Conservation (phyloP, 2,888 invertebrate genomes). For the Calliphora vomitoria region DNA sequence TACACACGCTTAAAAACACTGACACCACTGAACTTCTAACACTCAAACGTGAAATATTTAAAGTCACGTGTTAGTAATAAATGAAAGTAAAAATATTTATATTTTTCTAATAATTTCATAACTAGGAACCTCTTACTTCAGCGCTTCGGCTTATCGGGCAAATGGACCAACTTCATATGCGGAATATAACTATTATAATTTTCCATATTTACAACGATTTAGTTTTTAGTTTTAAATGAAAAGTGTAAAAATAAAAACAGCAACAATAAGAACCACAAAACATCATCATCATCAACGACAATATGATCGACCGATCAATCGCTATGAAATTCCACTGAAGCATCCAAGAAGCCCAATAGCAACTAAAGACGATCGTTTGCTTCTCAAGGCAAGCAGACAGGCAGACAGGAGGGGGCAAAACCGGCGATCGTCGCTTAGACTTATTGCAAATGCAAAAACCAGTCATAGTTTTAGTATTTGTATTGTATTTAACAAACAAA, state of each 20-base stretch:
- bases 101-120: slow-evolving; percentile 51
- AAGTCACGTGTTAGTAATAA: slow-evolving; percentile 39
- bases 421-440: slow-evolving; percentile 40
- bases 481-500: slow-evolving; percentile 51
- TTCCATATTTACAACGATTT: slow-evolving; percentile 79
- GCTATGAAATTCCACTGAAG: slow-evolving; percentile 14
- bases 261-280: slow-evolving; percentile 36
- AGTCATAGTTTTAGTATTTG: slow-evolving; percentile 74
- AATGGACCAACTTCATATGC: slow-evolving; percentile 79
- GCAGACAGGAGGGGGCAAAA: slow-evolving; percentile 10
- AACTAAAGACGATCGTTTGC: neutral
- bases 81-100: slow-evolving; percentile 40
- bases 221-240: slow-evolving; percentile 77
- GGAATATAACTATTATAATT: slow-evolving; percentile 80
- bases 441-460: slow-evolving; percentile 71
- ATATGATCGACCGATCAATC: neutral
- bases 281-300: slow-evolving; percentile 25
- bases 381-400: slow-evolving; percentile 2
- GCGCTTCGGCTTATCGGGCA: slow-evolving; percentile 78
- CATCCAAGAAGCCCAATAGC: slow-evolving; percentile 26
- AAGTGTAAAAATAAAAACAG: slow-evolving; percentile 20
- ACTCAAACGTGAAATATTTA: slow-evolving; percentile 9
- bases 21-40: neutral
- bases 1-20: slow-evolving; percentile 22
- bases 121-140: slow-evolving; percentile 71